A percentile compares a stretch with the other conserved stretches of the same genome.
Evolutionary conservation across 2,888 invertebrate genomes (phyloP).

Genomic region (Timandra comae): DNA sequence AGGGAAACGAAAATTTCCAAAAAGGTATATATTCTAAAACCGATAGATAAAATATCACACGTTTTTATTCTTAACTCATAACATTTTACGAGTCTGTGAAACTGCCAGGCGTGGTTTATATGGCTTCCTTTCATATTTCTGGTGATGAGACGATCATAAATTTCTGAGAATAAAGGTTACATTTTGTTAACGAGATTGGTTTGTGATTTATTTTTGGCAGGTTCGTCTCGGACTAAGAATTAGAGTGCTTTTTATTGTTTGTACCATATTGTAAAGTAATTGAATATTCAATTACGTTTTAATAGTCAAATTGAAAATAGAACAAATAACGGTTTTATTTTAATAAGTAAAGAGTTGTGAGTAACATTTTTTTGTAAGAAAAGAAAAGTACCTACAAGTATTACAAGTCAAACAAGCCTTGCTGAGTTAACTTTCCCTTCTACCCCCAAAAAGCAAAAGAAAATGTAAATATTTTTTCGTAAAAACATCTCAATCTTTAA

Average conservation of each 20-base stretch:
- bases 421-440: too few species aligned
- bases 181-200: conserved; percentile 13
- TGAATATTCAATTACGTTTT: too few species aligned
- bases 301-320: too few species aligned
- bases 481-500: too few species aligned
- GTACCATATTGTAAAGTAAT: too few species aligned
- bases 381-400: too few species aligned
- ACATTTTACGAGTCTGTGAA: conserved; percentile 19
- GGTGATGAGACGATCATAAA: conserved; percentile 18
- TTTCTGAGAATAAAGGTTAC: conserved; percentile 9
- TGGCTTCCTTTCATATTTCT: conserved; percentile 17
- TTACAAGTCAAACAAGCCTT: too few species aligned
- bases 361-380: conserved; percentile 4
- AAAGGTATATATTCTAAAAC: conserved; percentile 13
- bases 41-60: conserved; percentile 16
- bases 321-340: not conserved
- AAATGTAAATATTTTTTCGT: not conserved
- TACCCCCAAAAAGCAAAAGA: not conserved
- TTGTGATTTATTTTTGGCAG: not conserved
- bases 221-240: too few species aligned
- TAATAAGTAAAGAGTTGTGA: conserved; percentile 1
- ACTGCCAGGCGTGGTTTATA: conserved; percentile 20
- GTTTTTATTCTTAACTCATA: conserved; percentile 21
- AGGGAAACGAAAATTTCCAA: too few species aligned
- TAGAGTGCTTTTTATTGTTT: too few species aligned